Conservation (phyloP, 1,140 invertebrate genomes). For the Drosophila littoralis region DNA sequence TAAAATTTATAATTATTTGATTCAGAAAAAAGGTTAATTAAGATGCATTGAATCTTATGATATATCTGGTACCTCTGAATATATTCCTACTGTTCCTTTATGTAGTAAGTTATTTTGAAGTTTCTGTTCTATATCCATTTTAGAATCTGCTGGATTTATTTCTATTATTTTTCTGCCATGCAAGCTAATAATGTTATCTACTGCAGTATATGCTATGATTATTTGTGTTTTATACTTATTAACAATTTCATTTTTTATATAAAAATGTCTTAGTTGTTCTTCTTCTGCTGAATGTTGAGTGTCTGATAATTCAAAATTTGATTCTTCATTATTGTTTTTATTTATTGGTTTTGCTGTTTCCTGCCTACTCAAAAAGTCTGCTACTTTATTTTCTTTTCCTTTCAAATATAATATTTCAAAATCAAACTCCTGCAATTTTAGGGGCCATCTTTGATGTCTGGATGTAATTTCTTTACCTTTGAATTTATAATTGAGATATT, state of each 20-base stretch:
- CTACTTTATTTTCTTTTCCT: too few relatives aligned
- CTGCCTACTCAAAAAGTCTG: constrained; percentile 6
- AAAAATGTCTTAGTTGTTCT: too few relatives aligned
- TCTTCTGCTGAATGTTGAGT: background rate
- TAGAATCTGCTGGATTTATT: too few relatives aligned
- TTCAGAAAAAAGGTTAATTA: background rate
- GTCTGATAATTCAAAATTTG: background rate
- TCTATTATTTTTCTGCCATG: too few relatives aligned
- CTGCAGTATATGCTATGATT: too few relatives aligned
- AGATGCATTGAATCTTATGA: constrained; percentile 1
- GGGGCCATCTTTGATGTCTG: background rate
- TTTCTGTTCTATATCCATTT: too few relatives aligned
- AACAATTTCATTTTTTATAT: too few relatives aligned
- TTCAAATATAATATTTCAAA: background rate
- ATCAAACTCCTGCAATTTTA: constrained; percentile 5
- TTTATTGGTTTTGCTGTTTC: background rate
- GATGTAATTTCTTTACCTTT: background rate
- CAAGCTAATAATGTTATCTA: too few relatives aligned
- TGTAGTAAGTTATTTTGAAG: too few relatives aligned
- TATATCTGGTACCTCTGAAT: background rate
- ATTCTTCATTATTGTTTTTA: background rate
- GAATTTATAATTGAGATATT: background rate
- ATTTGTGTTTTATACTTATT: too few relatives aligned
- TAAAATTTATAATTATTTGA: constrained; percentile 3
- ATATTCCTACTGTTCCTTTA: background rate